Evolutionary conservation across 1,140 invertebrate genomes (phyloP).

Genomic region (Procambarus virginalis): DNA sequence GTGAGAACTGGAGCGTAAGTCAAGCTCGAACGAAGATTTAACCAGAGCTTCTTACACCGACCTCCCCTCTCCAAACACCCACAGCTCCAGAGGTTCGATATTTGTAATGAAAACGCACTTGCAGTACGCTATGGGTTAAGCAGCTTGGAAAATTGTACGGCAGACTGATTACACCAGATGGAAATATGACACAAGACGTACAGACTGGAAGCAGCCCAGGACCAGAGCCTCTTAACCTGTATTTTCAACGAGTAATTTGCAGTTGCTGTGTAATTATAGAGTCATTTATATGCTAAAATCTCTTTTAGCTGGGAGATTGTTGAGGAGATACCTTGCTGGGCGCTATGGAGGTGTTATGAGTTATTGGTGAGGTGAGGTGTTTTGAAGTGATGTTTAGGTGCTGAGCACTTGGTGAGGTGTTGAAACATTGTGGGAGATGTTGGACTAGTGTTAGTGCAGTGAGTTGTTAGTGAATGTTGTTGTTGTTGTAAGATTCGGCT

Average conservation of each 20-base stretch:
- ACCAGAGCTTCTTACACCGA: background rate
- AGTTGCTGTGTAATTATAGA: conserved; percentile 47
- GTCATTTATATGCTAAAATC: conserved; percentile 66
- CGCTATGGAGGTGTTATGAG: background rate
- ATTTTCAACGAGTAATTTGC: conserved; percentile 59
- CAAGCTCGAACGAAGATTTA: background rate
- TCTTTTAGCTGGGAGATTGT: conserved; percentile 62
- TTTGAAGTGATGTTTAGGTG: background rate
- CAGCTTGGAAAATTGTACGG: conserved; percentile 45
- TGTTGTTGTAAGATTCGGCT: no score
- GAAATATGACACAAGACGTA: conserved; percentile 22
- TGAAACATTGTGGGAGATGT: background rate
- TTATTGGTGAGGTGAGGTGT: background rate
- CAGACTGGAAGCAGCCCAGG: conserved; percentile 46
- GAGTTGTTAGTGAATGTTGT: no score
- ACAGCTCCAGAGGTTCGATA: background rate
- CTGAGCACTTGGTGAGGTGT: background rate
- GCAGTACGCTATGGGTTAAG: conserved; percentile 16
- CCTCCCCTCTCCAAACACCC: background rate
- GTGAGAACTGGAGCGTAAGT: no score
- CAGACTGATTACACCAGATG: conserved; percentile 34
- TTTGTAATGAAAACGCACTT: conserved; percentile 1
- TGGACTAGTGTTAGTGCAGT: background rate
- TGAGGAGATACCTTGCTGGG: background rate
- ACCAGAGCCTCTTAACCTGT: conserved; percentile 48